These are phyloP conservation scores for Calephelis perditalis DNA, from an alignment of 2,888 invertebrate species.

Conservation along the genomic window DNA sequence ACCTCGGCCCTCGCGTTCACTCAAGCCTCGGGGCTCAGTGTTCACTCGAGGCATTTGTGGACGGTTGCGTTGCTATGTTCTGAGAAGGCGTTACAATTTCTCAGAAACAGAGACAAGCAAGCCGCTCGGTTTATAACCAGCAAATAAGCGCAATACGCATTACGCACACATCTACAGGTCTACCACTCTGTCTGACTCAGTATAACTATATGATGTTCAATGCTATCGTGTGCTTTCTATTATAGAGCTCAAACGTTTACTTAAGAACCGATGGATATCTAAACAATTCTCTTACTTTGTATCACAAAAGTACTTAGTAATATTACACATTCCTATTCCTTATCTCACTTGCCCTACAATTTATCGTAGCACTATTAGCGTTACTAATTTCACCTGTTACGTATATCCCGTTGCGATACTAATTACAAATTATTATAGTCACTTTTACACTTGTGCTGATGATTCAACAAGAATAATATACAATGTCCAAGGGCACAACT, in stretches of 20 bases:
- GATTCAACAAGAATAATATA: no score
- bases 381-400: no score
- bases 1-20: constrained; percentile 46
- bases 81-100: constrained; percentile 77
- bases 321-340: not conserved
- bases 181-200: constrained; percentile 31
- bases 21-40: constrained; percentile 41
- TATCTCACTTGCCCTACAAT: no score
- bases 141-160: constrained; percentile 65
- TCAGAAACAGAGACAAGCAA: constrained; percentile 72
- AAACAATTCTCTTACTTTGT: constrained; percentile 14
- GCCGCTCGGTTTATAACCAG: constrained; percentile 58
- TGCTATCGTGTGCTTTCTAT: constrained; percentile 35
- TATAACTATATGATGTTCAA: constrained; percentile 33
- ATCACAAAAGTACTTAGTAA: not conserved
- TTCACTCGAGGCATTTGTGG: constrained; percentile 59
- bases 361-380: no score
- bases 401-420: no score
- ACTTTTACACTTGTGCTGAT: no score
- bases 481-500: no score
- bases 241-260: constrained; percentile 27
- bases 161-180: constrained; percentile 42
- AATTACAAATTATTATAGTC: no score
- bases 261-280: constrained; percentile 18
- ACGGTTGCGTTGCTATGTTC: constrained; percentile 67